Conservation (phyloP, 2,113 vertebrate genomes). For the Malurus elegans region DNA sequence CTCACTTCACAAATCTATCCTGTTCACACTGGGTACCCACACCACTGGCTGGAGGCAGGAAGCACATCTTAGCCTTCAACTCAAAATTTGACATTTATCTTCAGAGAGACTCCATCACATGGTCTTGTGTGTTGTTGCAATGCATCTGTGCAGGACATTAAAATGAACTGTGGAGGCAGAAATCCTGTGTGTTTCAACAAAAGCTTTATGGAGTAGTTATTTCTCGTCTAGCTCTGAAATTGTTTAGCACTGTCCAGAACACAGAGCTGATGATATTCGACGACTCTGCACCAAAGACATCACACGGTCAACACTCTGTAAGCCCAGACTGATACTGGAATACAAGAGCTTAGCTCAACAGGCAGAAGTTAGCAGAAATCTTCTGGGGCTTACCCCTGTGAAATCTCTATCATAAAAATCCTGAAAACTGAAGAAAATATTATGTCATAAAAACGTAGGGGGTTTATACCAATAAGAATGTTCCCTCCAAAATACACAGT, state of each 20-base stretch:
- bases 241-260: not conserved
- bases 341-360: not conserved
- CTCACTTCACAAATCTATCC: not conserved
- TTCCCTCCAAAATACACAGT: not conserved
- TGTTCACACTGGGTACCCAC: rapidly evolving
- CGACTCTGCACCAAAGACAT: not conserved
- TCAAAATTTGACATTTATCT: not conserved
- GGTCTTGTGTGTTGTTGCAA: not conserved
- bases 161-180: not conserved
- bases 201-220: not conserved
- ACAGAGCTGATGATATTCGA: not conserved
- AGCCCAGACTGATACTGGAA: not conserved
- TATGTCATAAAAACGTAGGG: not conserved
- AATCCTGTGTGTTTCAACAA: not conserved
- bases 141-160: not conserved
- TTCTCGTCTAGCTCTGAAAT: not conserved
- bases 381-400: not conserved
- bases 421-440: not conserved
- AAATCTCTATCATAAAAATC: not conserved
- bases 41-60: not conserved
- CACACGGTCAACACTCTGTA: not conserved
- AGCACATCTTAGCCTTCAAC: rapidly evolving
- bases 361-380: not conserved
- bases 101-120: not conserved
- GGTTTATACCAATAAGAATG: not conserved